Evolutionary conservation across 2,113 vertebrate species (phyloP), one percentile per base, ranked within the genome.

Genomic region (Callocephalon fimbriatum): DNA sequence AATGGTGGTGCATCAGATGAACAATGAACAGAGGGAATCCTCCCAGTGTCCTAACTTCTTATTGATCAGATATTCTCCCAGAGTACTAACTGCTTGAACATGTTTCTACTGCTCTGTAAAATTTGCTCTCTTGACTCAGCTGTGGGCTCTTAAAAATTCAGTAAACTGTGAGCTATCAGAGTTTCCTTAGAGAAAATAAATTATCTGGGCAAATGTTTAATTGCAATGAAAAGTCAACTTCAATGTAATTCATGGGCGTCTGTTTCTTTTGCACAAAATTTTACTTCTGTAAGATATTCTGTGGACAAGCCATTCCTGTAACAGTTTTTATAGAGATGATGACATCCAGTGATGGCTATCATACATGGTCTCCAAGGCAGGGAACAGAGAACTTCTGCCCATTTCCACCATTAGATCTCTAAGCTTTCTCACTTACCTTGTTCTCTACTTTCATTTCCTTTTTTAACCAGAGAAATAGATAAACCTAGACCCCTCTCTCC

Each of bases 361-460:
- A 25, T 15, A 10, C 9, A 6, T 6, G 15, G 2, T 77, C 7
- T 76, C 11, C 1, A 0, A 31, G 21, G 15, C 2, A 67, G 72
- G 32, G 32, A 70, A 78, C 19, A 40, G 3, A 54, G 38, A 58
- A 53, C 10, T 88, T 78, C 65, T 48, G 6, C 9, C 14, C 4
- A 42, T 16, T 84, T 84, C 35, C 21, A 26, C 20, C 1, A 1
- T 23, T 73, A 29, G 50, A 66, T 87, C 40, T 37, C 67, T 18
- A 7, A 51, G 21, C 15, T 89, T 80, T 8, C 45, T 90, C 25
- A 11, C 25, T 68, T 70, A 31, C 4, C 12, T 50, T 72, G 9
- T 25, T 86, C 88, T 23, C 21, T 90, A 8, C 8, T 65, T 66
- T 56, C 25, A 76, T 66, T 76, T 86, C 8, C 7, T 16, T 62